A percentile compares a stretch with the other conserved stretches of the same genome.
phyloP scores from a whole-genome alignment of 2,113 vertebrate genomes.

The Amphiprion percula region DNA sequence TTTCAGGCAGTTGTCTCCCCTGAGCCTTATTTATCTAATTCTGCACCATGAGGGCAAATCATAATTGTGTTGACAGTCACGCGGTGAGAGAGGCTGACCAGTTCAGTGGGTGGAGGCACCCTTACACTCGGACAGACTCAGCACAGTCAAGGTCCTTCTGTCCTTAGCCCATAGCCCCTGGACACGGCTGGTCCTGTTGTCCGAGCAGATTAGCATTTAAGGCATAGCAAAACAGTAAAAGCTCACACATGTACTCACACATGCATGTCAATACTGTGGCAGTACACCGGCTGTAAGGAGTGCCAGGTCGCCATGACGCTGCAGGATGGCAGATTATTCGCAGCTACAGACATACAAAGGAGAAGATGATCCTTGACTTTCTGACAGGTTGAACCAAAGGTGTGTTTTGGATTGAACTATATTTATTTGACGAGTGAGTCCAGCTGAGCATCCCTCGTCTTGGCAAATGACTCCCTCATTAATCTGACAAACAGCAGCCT shows the following conservation, averaged over 20 bases:
- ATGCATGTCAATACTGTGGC: background rate
- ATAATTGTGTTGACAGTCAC: slow-evolving; percentile 75
- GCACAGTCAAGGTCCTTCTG: slow-evolving; percentile 77
- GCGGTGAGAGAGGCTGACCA: slow-evolving; percentile 47
- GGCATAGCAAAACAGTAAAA: slow-evolving; percentile 50
- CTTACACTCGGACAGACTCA: slow-evolving; percentile 54
- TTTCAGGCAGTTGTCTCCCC: slow-evolving; percentile 32
- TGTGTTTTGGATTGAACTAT: slow-evolving; percentile 43
- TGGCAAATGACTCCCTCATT: slow-evolving; percentile 55
- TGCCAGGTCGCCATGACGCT: background rate
- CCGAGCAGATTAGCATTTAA: slow-evolving; percentile 77
- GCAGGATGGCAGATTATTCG: background rate
- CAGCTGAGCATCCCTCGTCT: slow-evolving; percentile 44
- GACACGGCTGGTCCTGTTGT: slow-evolving; percentile 78
- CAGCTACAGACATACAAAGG: background rate
- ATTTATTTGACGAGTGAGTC: slow-evolving; percentile 57
- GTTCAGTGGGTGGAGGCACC: slow-evolving; percentile 60
- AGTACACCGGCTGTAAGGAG: background rate
- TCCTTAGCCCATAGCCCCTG: slow-evolving; percentile 71
- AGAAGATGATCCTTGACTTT: slow-evolving; percentile 17
- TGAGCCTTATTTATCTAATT: slow-evolving; percentile 65
- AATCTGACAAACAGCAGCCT: slow-evolving; percentile 60
- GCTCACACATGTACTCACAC: slow-evolving; percentile 9
- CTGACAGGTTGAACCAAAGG: slow-evolving; percentile 43
- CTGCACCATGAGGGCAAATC: slow-evolving; percentile 33